Evolutionary conservation across 2,888 invertebrate species (phyloP).

Genomic region (Diogma glabrata): DNA sequence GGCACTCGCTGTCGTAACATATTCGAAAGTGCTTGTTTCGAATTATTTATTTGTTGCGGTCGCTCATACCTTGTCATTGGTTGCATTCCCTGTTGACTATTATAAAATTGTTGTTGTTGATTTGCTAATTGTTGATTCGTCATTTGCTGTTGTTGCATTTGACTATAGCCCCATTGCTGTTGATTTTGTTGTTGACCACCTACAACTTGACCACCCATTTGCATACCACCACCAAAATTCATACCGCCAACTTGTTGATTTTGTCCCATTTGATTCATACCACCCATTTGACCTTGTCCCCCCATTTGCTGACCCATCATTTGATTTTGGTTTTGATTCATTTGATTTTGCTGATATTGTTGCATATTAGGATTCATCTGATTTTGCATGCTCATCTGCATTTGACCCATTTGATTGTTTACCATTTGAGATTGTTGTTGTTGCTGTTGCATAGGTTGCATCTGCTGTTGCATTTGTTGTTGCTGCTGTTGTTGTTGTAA

Average conservation of each 20-base stretch:
- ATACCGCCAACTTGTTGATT: constrained; percentile 9
- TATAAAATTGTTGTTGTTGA: constrained; percentile 23
- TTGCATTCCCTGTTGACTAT: constrained; percentile 24
- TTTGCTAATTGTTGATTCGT: constrained; percentile 25
- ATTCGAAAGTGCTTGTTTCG: constrained; percentile 75
- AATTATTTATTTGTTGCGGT: constrained; percentile 51
- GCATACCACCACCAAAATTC: constrained; percentile 5
- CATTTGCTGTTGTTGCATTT: constrained; percentile 23
- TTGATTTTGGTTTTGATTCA: constrained; percentile 45
- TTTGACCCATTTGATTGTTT: constrained; percentile 30
- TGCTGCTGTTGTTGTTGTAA: constrained; percentile 39
- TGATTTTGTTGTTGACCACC: constrained; percentile 33
- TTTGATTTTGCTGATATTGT: constrained; percentile 29
- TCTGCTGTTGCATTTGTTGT: constrained; percentile 43
- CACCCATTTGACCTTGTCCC: constrained; percentile 10
- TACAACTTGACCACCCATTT: constrained; percentile 14
- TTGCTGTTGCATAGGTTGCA: constrained; percentile 24
- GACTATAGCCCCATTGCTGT: constrained; percentile 30
- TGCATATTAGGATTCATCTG: constrained; percentile 37
- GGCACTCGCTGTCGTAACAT: constrained; percentile 73
- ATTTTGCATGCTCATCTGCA: constrained; percentile 35
- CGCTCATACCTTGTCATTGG: constrained; percentile 34
- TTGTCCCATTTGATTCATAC: constrained; percentile 8
- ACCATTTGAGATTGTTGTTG: constrained; percentile 24
- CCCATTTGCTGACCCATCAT: constrained; percentile 37